A percentile compares a stretch with the other conserved stretches of the same genome.
These are phyloP conservation scores for Leuctra nigra DNA, from an alignment of 2,888 invertebrate species.

Conservation along the genomic window DNA sequence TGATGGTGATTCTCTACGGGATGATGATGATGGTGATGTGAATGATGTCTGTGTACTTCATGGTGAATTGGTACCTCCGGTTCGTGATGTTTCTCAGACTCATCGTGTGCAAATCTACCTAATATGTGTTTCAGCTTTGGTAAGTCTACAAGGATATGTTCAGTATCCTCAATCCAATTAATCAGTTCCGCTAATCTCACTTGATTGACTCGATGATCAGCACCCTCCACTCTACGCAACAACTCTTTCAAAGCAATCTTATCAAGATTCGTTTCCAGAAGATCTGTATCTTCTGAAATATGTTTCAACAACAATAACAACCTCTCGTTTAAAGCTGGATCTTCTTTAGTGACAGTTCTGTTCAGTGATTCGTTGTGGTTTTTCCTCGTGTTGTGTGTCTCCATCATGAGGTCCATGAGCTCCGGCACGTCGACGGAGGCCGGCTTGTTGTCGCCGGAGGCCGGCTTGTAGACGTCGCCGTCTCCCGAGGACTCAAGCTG, in stretches of 20 bases:
- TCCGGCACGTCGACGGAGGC: constrained; percentile 26
- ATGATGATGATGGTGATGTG: constrained; percentile 4
- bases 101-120: constrained; percentile 25
- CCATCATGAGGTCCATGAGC: constrained; percentile 29
- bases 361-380: background rate
- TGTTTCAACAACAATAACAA: constrained; percentile 20
- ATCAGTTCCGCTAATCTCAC: constrained; percentile 20
- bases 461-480: constrained; percentile 13
- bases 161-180: constrained; percentile 27
- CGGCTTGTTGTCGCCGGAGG: too few relatives aligned
- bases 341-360: constrained; percentile 3
- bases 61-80: background rate
- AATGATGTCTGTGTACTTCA: constrained; percentile 17
- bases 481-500: constrained; percentile 20
- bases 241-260: constrained; percentile 20
- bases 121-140: constrained; percentile 28
- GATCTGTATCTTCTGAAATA: constrained; percentile 11
- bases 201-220: constrained; percentile 23
- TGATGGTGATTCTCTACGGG: background rate
- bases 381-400: constrained; percentile 17
- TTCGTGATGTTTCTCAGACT: background rate
- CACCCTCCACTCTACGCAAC: constrained; percentile 23
- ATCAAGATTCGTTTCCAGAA: constrained; percentile 13
- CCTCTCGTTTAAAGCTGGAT: constrained; percentile 21
- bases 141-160: constrained; percentile 30